These are phyloP conservation scores for Drosophila melanogaster DNA, from an alignment of 1,140 invertebrate species.

Conservation along the genomic window DNA sequence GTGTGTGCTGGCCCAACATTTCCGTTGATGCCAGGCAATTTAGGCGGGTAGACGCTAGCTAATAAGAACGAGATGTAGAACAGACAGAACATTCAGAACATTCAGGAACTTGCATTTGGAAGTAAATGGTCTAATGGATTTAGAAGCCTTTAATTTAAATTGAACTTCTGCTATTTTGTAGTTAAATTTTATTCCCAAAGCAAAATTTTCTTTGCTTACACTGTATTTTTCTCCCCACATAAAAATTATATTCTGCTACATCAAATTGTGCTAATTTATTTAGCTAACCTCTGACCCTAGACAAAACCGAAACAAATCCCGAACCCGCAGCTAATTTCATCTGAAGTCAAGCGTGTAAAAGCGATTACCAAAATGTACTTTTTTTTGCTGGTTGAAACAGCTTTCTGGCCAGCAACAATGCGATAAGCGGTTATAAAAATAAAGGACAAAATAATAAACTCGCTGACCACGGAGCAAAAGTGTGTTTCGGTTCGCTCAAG, in stretches of 20 bases:
- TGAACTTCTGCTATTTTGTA: neutral
- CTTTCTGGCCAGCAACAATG: slow-evolving; percentile 45
- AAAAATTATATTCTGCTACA: slow-evolving; percentile 32
- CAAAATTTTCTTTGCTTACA: neutral
- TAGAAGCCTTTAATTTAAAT: neutral
- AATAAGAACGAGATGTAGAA: slow-evolving; percentile 8
- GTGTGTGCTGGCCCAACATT: slow-evolving; percentile 50
- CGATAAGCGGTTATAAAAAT: slow-evolving; percentile 67
- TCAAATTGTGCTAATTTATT: slow-evolving; percentile 45
- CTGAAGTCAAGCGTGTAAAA: slow-evolving; percentile 76
- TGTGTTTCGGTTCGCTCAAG: slow-evolving; percentile 42
- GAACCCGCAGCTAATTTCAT: slow-evolving; percentile 69
- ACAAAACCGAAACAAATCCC: slow-evolving; percentile 37
- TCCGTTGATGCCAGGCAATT: slow-evolving; percentile 33
- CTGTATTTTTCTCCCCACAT: neutral
- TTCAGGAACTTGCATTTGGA: neutral
- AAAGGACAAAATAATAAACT: slow-evolving; percentile 80
- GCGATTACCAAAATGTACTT: slow-evolving; percentile 67
- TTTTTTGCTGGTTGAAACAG: slow-evolving; percentile 48
- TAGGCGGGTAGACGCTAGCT: slow-evolving; percentile 1
- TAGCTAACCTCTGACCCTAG: slow-evolving; percentile 11
- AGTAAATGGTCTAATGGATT: neutral
- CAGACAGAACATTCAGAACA: slow-evolving; percentile 3
- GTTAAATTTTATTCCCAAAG: neutral
- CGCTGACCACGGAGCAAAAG: slow-evolving; percentile 70